A percentile compares a stretch with the other conserved stretches of the same genome.
Evolutionary conservation across 1,140 invertebrate genomes (phyloP).

Genomic region (Theocolax elegans): DNA sequence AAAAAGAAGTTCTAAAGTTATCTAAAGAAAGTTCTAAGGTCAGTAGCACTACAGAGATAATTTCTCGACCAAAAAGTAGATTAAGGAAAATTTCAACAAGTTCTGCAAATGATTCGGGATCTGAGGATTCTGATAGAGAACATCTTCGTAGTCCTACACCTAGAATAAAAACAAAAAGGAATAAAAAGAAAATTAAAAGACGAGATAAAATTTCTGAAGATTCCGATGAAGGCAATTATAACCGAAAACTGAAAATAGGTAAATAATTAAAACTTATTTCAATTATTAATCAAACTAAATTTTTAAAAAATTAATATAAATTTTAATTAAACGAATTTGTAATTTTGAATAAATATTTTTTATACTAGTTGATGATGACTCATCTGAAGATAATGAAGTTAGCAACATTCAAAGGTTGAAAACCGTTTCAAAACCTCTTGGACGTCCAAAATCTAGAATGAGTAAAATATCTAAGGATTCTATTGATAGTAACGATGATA

Average conservation of each 20-base stretch:
- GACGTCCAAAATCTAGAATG: not conserved
- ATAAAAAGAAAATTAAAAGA: not conserved
- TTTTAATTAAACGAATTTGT: not conserved
- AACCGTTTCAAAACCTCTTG: not conserved
- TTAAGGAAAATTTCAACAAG: slow-evolving; percentile 8
- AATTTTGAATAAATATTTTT: slow-evolving; percentile 1
- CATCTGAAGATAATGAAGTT: slow-evolving; percentile 16
- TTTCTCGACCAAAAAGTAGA: slow-evolving; percentile 12
- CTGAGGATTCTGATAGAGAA: not conserved
- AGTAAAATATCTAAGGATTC: slow-evolving; percentile 9
- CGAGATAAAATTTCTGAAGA: not conserved
- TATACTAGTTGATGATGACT: not conserved
- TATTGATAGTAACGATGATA: slow-evolving; percentile 15
- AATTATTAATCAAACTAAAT: not conserved
- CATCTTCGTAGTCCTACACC: not conserved
- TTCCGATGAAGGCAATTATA: not conserved
- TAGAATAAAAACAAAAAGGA: not conserved
- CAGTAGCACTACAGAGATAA: not conserved
- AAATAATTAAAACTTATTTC: not conserved
- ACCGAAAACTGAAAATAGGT: slow-evolving; percentile 13
- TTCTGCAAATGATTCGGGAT: slow-evolving; percentile 22
- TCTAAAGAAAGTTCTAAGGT: slow-evolving; percentile 1
- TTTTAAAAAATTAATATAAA: not conserved
- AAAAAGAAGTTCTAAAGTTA: not conserved
- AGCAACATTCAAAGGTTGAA: not conserved